These are phyloP conservation scores for Lepus europaeus DNA, from an alignment of 2,113 vertebrate species.

Conservation along the genomic window DNA sequence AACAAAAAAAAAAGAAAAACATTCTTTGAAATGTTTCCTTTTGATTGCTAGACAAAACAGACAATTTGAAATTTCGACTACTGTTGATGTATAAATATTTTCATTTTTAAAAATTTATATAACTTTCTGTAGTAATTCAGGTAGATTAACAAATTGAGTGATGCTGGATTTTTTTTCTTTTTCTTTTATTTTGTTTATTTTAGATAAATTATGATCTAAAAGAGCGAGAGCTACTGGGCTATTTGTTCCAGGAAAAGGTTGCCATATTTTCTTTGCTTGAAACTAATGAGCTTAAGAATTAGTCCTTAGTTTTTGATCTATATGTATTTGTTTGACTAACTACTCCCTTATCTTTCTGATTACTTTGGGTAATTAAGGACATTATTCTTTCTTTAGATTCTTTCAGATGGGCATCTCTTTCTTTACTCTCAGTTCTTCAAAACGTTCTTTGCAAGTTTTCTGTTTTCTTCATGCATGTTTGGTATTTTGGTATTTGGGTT, in stretches of 20 bases:
- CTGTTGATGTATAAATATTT: constrained; percentile 39
- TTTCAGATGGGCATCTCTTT: constrained; percentile 47
- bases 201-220: constrained; percentile 94
- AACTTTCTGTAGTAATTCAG: constrained; percentile 51
- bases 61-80: constrained; percentile 38
- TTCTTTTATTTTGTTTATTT: constrained; percentile 83
- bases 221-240: constrained; percentile 92
- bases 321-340: constrained; percentile 64
- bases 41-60: constrained; percentile 36
- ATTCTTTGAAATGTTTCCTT: neutral
- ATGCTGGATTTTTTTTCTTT: constrained; percentile 83
- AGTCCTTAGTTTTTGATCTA: constrained; percentile 72
- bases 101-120: constrained; percentile 45
- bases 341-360: constrained; percentile 29
- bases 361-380: constrained; percentile 24
- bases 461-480: constrained; percentile 31
- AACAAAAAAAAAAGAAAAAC: no score
- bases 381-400: constrained; percentile 5
- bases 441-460: neutral
- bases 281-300: constrained; percentile 67
- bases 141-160: constrained; percentile 74
- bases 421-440: constrained; percentile 34
- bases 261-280: constrained; percentile 82
- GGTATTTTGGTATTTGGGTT: neutral
- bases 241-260: constrained; percentile 95